Percentiles rank a stretch among this genome's conserved stretches.
Conservation (phyloP, 2,113 vertebrate genomes). For the Rhabdornis inornatus region DNA sequence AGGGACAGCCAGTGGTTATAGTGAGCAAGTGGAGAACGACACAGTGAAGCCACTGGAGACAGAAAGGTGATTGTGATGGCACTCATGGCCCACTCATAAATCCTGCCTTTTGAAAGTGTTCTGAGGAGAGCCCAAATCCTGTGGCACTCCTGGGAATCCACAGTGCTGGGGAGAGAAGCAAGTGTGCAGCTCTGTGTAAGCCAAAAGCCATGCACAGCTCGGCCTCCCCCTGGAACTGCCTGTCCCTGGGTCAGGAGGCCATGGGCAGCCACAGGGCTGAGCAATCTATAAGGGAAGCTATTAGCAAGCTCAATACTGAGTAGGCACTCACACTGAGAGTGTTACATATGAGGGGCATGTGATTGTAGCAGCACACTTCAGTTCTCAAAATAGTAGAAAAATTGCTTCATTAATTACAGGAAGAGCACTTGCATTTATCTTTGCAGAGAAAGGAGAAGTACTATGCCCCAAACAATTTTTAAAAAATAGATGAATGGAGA, state of each 20-base stretch:
- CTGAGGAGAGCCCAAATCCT: neutral
- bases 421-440: neutral
- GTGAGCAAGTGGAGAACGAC: neutral
- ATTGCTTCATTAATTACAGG: neutral
- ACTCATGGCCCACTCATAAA: rapidly evolving
- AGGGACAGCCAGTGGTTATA: rapidly evolving
- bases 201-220: neutral
- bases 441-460: neutral
- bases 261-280: rapidly evolving
- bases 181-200: neutral
- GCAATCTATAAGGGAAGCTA: neutral
- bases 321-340: neutral
- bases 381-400: neutral
- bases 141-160: rapidly evolving
- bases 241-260: neutral
- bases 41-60: rapidly evolving
- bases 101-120: neutral
- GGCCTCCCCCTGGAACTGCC: neutral
- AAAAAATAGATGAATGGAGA: neutral
- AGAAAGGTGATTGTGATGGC: rapidly evolving
- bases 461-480: neutral
- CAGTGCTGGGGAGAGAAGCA: neutral
- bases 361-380: neutral
- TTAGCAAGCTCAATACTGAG: neutral
- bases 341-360: neutral